Evolutionary conservation across 2,797 vertebrate genomes (phyloP).

Genomic region (Peromyscus attwateri): DNA sequence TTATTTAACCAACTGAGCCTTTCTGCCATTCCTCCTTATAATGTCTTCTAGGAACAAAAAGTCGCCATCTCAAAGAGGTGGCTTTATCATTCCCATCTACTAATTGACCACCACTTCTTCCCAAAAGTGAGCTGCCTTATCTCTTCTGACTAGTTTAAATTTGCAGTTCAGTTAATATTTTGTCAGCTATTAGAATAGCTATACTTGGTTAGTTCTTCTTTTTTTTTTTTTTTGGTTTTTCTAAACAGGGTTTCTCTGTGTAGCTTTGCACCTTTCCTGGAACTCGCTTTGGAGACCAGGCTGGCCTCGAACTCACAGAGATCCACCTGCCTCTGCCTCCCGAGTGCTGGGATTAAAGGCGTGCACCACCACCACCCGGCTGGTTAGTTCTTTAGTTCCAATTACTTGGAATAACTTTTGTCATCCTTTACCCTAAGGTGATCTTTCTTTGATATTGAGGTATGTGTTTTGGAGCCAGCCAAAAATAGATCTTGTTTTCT

Average conservation of each 20-base stretch:
- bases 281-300: too few species aligned
- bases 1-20: background rate
- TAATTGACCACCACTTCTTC: background rate
- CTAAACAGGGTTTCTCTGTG: too few species aligned
- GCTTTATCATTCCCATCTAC: too few species aligned
- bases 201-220: background rate
- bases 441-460: background rate
- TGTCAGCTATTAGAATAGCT: background rate
- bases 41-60: background rate
- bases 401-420: background rate
- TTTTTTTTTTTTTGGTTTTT: too few species aligned
- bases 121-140: background rate
- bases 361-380: too few species aligned
- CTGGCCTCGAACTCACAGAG: too few species aligned
- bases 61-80: background rate
- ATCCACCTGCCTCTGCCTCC: too few species aligned
- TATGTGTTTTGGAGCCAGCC: background rate
- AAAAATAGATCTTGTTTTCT: background rate
- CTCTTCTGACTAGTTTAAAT: background rate
- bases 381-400: background rate
- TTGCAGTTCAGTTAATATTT: background rate
- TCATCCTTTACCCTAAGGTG: background rate
- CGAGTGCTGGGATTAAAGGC: too few species aligned
- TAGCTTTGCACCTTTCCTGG: too few species aligned
- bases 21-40: background rate